These are phyloP conservation scores for Cheilosia soror DNA, from an alignment of 2,888 invertebrate genomes.

Conservation along the genomic window DNA sequence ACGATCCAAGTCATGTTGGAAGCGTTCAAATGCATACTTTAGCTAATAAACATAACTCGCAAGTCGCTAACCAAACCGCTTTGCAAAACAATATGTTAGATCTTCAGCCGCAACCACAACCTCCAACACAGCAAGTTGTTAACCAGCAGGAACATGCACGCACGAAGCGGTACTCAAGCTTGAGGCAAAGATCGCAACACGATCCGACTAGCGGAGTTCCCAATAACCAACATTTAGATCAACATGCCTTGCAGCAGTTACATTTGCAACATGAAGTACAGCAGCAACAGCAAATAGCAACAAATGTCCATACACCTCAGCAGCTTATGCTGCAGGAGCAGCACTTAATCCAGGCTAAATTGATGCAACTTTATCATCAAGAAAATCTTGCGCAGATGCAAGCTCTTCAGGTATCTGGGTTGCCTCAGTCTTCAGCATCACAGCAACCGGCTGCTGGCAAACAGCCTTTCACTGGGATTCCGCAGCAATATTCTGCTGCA, in stretches of 20 bases:
- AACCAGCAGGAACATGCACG: constrained; percentile 83
- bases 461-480: constrained; percentile 76
- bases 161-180: constrained; percentile 88
- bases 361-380: constrained; percentile 81
- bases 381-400: constrained; percentile 81
- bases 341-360: constrained; percentile 77
- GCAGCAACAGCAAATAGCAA: constrained; percentile 76
- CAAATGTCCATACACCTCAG: constrained; percentile 76
- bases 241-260: constrained; percentile 78
- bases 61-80: constrained; percentile 75
- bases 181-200: constrained; percentile 82
- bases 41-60: constrained; percentile 80
- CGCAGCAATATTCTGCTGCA: constrained; percentile 75
- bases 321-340: constrained; percentile 80
- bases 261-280: constrained; percentile 78
- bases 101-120: constrained; percentile 74
- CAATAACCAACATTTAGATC: constrained; percentile 76
- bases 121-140: constrained; percentile 77
- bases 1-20: constrained; percentile 83
- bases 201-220: constrained; percentile 75
- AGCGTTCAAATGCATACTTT: constrained; percentile 83
- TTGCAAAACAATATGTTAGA: constrained; percentile 74
- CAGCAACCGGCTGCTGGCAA: constrained; percentile 75
- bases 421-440: constrained; percentile 76
- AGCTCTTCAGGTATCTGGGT: constrained; percentile 78